phyloP scores from a whole-genome alignment of 2,113 vertebrate genomes.

The Gadus macrocephalus region DNA sequence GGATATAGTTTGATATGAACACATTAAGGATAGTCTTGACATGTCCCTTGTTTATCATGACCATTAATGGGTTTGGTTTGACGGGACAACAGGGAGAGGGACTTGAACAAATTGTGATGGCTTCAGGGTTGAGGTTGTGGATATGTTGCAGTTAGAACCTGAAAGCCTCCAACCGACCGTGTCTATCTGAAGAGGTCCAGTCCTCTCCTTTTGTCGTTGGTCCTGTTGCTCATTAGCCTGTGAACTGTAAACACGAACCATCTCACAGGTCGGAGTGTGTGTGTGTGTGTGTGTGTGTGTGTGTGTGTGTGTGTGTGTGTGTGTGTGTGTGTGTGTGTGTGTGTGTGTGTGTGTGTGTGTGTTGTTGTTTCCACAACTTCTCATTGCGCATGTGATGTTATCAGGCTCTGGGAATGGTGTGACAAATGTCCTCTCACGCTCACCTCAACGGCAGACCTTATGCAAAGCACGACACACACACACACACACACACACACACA shows the following conservation, averaged over 20 bases:
- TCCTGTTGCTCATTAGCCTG: conserved; percentile 16
- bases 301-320: conserved; percentile 5
- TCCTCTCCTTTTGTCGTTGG: conserved; percentile 2
- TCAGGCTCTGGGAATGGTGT: conserved; percentile 51
- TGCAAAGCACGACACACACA: conserved; percentile 49
- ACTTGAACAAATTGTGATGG: too few relatives aligned
- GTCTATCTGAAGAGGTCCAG: background rate
- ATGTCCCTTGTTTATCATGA: too few relatives aligned
- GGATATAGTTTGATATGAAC: too few relatives aligned
- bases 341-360: background rate
- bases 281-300: background rate
- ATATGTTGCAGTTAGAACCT: too few relatives aligned
- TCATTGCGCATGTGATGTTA: conserved; percentile 51
- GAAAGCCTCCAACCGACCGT: too few relatives aligned
- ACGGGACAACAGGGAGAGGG: too few relatives aligned
- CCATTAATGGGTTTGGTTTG: too few relatives aligned
- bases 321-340: conserved; percentile 2
- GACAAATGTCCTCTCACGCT: conserved; percentile 52
- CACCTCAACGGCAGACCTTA: conserved; percentile 58
- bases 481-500: too few relatives aligned
- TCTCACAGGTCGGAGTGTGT: conserved; percentile 46
- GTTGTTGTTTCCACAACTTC: conserved; percentile 14
- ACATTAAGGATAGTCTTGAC: too few relatives aligned
- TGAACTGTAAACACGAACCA: conserved; percentile 37
- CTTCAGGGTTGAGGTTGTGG: too few relatives aligned